Base-by-base conservation (phyloP, 2,113 vertebrate species). In the Oreochromis spilurus region DNA sequence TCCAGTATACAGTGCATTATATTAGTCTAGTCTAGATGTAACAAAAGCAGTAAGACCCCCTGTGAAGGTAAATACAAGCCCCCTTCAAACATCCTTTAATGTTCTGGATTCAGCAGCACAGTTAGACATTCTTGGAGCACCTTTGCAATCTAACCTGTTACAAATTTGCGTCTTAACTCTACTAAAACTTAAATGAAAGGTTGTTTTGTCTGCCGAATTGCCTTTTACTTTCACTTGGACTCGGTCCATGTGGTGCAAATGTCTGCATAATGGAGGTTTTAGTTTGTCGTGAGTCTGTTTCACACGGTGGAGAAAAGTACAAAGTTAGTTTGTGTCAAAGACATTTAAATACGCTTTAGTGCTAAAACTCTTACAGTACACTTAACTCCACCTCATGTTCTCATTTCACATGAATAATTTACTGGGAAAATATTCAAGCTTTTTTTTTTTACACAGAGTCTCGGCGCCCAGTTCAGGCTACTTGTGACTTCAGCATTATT, bases 321-420 rank as follows among this genome's bases (percentile, higher is more conserved):
- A 50, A 82, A 82, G 43, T 52, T 62, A 50, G 57, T 45, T 54
- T 21, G 3, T 43, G 34, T 40, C n/a, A 55, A 43, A 83, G 9
- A 5, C 7, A 83, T 58, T 82, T 24, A 62, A 75, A 60, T 57
- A 3, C 11, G 29, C 12, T 45, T 6, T 45, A 45, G 5, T 4
- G 3, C 16, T 84, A 45, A 57, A 40, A 77, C 70, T 31, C 43
- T 78, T 6, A 70, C 13, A 34, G 52, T n/a, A 54, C 43, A 16
- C 53, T 83, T 82, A 38, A 57, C 16, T 82, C 48, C 43, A 77
- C 45, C 26, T 52, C 72, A 6, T 34, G 48, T 55, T 84, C 17
- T 83, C 34, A 34, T 77, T 85, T 84, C 29, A 29, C 53, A 79
- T 87, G 48, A 85, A 87, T 88, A 43, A 87, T 88, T 17, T 67